Percentiles rank a stretch among this genome's conserved stretches.
phyloP scores from a whole-genome alignment of 2,113 vertebrate genomes.

The Oreochromis aureus region DNA sequence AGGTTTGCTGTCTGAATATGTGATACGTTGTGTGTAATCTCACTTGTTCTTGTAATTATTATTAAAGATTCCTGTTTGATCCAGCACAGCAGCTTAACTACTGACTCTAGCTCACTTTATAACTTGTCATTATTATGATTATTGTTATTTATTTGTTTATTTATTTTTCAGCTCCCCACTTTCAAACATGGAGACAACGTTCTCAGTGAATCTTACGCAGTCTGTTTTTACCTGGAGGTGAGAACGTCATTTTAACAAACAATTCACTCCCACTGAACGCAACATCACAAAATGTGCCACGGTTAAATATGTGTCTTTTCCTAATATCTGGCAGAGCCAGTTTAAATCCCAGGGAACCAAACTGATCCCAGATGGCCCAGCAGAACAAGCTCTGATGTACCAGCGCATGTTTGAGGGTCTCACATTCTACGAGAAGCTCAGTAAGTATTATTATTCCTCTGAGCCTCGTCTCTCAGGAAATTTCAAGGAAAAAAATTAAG shows the following conservation, averaged over 20 bases:
- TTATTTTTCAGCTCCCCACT: slow-evolving; percentile 53
- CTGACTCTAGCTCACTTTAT: neutral
- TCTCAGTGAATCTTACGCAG: slow-evolving; percentile 72
- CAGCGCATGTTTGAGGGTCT: slow-evolving; percentile 68
- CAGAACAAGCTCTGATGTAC: slow-evolving; percentile 62
- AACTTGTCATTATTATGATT: neutral
- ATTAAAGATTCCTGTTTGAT: neutral
- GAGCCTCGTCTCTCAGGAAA: neutral
- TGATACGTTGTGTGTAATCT: neutral
- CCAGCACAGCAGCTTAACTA: neutral
- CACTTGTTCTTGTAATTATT: neutral
- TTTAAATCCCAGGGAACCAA: slow-evolving; percentile 43
- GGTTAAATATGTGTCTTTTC: neutral
- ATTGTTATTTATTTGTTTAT: neutral
- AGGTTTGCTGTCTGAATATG: neutral
- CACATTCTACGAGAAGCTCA: slow-evolving; percentile 61
- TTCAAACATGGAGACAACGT: slow-evolving; percentile 67
- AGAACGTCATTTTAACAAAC: neutral
- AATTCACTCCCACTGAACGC: rapidly evolving
- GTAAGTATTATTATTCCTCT: slow-evolving; percentile 31
- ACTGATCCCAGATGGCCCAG: slow-evolving; percentile 55
- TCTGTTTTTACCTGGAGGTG: slow-evolving; percentile 75
- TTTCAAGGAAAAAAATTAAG: neutral
- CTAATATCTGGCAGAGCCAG: too few species aligned
- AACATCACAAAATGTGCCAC: too few species aligned